Conservation (phyloP, 2,113 vertebrate species). For the Meriones unguiculatus region DNA sequence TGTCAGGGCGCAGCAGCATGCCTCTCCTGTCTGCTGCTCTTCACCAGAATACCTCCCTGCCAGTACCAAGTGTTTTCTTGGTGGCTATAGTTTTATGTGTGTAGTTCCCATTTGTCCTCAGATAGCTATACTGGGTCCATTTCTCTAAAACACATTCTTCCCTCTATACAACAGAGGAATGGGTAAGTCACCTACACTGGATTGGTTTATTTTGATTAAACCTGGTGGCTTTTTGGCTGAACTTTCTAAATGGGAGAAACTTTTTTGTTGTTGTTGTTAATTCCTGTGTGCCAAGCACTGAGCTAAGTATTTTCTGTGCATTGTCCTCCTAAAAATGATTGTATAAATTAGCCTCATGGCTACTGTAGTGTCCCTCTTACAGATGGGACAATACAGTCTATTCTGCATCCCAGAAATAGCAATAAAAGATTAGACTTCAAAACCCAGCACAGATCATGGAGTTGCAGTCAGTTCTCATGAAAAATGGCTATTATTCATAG, state of each 20-base stretch:
- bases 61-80: not conserved
- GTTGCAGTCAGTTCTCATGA: not conserved
- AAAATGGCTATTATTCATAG: not conserved
- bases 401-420: not conserved
- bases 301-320: not conserved
- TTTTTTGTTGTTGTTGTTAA: not conserved
- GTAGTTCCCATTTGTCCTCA: not conserved
- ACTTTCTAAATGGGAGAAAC: not conserved
- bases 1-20: not conserved
- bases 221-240: not conserved
- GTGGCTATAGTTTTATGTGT: constrained; percentile 14
- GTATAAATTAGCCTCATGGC: not conserved
- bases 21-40: not conserved
- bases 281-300: not conserved
- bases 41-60: not conserved
- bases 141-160: not conserved
- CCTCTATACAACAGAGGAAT: not conserved
- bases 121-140: not conserved
- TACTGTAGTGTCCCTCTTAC: not conserved
- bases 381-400: not conserved
- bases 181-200: not conserved
- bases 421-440: not conserved
- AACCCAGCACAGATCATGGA: not conserved
- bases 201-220: constrained; percentile 6
- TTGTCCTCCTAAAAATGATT: constrained; percentile 23